Percentiles rank a stretch among this genome's conserved stretches.
These are phyloP conservation scores for Baryphthengus martii DNA, from an alignment of 2,113 vertebrate genomes.

Conservation along the genomic window DNA sequence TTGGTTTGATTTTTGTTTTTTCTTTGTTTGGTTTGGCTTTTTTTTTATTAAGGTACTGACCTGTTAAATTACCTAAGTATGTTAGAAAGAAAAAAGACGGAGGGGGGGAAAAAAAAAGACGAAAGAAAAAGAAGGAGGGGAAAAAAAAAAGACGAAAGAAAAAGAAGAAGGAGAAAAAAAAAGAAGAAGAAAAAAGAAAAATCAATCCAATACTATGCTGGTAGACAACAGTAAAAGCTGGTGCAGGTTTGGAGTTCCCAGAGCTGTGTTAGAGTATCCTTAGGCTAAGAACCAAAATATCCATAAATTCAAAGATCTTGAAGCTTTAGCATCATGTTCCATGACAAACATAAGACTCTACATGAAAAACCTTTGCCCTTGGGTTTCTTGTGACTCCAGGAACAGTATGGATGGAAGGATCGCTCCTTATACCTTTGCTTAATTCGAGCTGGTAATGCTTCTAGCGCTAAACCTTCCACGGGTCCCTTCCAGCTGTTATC, in stretches of 20 bases:
- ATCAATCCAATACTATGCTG: background rate
- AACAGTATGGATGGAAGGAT: background rate
- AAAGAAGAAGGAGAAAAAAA: too few species aligned
- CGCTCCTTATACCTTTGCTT: background rate
- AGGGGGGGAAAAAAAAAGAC: too few species aligned
- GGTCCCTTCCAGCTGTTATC: background rate
- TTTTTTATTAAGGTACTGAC: background rate
- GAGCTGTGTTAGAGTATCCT: background rate
- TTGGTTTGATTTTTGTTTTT: background rate
- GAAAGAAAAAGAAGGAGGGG: too few species aligned
- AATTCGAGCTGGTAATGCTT: background rate
- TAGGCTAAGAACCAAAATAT: background rate
- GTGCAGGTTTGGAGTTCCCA: background rate
- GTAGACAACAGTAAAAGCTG: background rate
- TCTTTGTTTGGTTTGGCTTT: background rate
- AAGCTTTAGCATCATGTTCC: background rate
- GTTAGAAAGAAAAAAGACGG: background rate
- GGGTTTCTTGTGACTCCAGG: background rate
- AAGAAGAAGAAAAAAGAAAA: too few species aligned
- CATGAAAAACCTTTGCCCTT: background rate
- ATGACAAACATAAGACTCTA: background rate
- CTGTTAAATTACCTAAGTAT: background rate
- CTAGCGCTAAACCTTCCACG: background rate
- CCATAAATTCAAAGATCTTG: background rate
- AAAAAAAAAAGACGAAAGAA: too few species aligned